These are phyloP conservation scores for Rhopalosiphum nymphaeae DNA, from an alignment of 2,888 invertebrate species.

Conservation along the genomic window DNA sequence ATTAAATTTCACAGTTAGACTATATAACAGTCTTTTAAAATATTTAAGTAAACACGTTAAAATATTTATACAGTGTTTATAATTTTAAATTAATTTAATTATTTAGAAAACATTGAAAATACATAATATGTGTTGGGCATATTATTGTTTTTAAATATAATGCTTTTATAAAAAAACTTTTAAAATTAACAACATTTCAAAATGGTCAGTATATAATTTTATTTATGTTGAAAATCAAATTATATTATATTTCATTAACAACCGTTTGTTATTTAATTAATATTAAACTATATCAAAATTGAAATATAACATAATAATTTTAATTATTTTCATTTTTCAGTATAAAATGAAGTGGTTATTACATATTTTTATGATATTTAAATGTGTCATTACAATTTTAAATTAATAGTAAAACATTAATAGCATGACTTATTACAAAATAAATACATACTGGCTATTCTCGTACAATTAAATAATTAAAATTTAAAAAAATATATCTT, in stretches of 20 bases:
- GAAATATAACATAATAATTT: not conserved
- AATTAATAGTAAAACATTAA: no score
- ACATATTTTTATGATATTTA: no score
- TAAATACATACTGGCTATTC: not conserved
- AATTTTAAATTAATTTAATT: not conserved
- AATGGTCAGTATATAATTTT: no score
- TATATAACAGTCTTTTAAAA: no score
- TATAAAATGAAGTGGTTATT: not conserved
- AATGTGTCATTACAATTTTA: no score
- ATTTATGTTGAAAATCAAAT: no score
- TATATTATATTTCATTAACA: no score
- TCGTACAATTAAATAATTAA: not conserved
- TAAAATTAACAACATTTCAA: not conserved
- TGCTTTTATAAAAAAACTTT: not conserved
- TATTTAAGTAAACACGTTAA: no score
- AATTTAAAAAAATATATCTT: not conserved
- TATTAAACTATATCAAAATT: no score
- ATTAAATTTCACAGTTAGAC: not conserved
- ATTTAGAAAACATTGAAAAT: not conserved
- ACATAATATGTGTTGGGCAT: not conserved
- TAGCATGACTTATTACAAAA: not conserved
- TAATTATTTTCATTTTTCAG: not conserved
- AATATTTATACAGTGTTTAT: no score
- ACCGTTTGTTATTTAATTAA: no score
- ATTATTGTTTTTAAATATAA: no score